A percentile compares a stretch with the other conserved stretches of the same genome.
phyloP scores from a whole-genome alignment of 1,140 invertebrate genomes.

The Caenorhabditis inopinata region DNA sequence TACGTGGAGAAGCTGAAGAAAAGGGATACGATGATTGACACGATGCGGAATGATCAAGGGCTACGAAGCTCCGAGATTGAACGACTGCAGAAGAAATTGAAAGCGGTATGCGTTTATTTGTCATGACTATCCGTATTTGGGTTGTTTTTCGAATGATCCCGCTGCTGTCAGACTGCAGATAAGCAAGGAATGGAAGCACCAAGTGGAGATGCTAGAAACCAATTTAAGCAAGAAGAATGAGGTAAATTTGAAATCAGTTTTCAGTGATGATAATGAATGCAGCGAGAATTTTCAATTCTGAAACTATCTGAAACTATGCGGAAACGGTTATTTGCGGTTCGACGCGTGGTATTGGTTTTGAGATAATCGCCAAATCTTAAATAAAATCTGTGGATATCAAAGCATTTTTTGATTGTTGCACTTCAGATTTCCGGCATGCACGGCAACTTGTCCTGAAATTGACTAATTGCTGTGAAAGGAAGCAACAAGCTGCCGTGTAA shows the following conservation, averaged over 20 bases:
- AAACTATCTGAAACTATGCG: too few species aligned
- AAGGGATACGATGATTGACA: conserved; percentile 1
- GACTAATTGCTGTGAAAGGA: too few species aligned
- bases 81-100: background rate
- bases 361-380: too few species aligned
- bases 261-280: too few species aligned
- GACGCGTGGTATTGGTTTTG: too few species aligned
- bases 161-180: background rate
- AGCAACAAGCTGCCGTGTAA: too few species aligned
- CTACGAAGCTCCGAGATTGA: background rate
- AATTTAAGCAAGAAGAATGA: background rate
- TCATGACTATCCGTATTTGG: background rate
- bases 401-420: too few species aligned
- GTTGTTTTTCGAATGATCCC: background rate
- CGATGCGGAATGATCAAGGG: conserved; percentile 16
- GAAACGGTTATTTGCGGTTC: too few species aligned
- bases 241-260: background rate
- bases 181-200: background rate
- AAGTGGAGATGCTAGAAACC: background rate
- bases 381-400: too few species aligned
- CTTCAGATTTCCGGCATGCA: too few species aligned
- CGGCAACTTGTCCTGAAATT: too few species aligned
- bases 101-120: background rate
- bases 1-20: conserved; percentile 2
- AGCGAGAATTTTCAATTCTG: too few species aligned